A percentile compares a stretch with the other conserved stretches of the same genome.
phyloP scores from a whole-genome alignment of 2,113 vertebrate genomes.

The Marmota flaviventris region DNA sequence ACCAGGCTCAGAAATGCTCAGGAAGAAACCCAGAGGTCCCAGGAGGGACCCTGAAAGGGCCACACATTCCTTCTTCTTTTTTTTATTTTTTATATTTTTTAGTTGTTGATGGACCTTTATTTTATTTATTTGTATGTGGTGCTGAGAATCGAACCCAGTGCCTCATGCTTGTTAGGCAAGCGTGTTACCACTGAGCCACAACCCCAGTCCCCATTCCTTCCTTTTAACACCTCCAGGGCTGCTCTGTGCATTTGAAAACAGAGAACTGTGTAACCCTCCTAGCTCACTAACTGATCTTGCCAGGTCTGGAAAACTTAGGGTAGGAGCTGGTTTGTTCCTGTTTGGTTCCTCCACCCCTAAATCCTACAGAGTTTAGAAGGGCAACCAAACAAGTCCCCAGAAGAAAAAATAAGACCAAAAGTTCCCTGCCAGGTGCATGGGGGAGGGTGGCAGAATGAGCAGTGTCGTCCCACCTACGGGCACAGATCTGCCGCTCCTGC shows the following conservation, averaged over 20 bases:
- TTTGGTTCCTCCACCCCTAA: background rate
- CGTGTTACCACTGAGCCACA: no score
- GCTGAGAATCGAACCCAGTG: no score
- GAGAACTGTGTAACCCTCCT: background rate
- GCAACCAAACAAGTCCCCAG: background rate
- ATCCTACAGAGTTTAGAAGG: background rate
- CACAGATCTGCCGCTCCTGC: background rate
- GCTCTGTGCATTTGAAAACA: background rate
- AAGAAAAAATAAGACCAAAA: background rate
- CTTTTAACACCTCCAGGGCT: background rate
- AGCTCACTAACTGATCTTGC: background rate
- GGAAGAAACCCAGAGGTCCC: background rate
- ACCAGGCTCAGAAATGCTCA: no score
- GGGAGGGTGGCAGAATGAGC: no score
- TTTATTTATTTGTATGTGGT: no score
- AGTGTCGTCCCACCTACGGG: accelerated
- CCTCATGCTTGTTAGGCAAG: no score
- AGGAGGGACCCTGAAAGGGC: background rate
- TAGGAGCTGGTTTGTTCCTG: background rate
- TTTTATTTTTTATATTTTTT: no score
- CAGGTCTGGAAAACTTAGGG: background rate
- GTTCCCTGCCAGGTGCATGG: accelerated
- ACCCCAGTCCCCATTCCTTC: background rate
- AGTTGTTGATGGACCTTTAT: no score
- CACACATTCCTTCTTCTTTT: background rate